Evolutionary conservation across 2,113 vertebrate species (phyloP).

Genomic region (Hypanus sabinus): DNA sequence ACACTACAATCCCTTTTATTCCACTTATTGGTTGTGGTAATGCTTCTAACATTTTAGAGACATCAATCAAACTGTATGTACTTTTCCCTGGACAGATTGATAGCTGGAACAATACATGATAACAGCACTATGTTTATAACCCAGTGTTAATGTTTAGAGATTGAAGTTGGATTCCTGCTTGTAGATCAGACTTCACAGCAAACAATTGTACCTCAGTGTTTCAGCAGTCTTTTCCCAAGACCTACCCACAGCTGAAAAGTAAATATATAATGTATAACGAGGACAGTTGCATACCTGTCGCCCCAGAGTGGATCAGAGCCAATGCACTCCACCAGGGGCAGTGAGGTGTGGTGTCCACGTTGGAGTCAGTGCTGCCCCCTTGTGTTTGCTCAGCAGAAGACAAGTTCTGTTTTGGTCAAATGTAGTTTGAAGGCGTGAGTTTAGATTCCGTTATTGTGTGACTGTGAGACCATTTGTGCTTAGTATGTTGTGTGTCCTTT

Average conservation of each 20-base stretch:
- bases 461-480: too few species aligned
- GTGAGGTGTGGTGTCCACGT: too few species aligned
- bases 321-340: too few species aligned
- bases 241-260: neutral
- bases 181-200: neutral
- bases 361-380: too few species aligned
- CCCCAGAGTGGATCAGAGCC: too few species aligned
- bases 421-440: too few species aligned
- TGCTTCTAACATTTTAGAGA: neutral
- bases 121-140: neutral
- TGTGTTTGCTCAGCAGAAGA: too few species aligned
- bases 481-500: too few species aligned
- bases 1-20: slow-evolving; percentile 41
- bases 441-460: too few species aligned
- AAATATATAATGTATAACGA: neutral
- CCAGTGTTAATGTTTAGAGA: neutral
- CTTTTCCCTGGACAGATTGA: neutral
- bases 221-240: neutral
- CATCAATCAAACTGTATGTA: neutral
- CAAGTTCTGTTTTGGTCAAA: too few species aligned
- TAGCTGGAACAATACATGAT: neutral
- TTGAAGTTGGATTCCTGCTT: neutral
- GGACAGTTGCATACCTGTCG: neutral
- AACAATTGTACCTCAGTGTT: neutral
- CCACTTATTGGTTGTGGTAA: slow-evolving; percentile 38